These are phyloP conservation scores for Hemicrepidius hirtus DNA, from an alignment of 2,888 invertebrate genomes.

Conservation along the genomic window DNA sequence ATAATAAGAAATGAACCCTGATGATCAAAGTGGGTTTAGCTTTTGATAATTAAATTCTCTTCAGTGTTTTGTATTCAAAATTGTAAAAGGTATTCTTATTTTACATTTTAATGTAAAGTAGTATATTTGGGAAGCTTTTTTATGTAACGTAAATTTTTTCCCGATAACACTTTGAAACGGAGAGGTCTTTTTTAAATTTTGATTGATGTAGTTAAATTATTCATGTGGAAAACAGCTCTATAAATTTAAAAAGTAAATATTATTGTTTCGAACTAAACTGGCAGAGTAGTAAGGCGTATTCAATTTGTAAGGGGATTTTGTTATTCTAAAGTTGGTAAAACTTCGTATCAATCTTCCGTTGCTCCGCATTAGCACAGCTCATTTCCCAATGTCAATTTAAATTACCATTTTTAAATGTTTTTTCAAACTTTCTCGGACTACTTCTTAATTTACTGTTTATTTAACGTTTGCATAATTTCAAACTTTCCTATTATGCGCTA, in stretches of 20 bases:
- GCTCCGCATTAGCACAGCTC: slow-evolving; percentile 60
- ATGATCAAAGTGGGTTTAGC: too few relatives aligned
- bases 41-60: too few relatives aligned
- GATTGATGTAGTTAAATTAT: slow-evolving; percentile 40
- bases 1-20: too few relatives aligned
- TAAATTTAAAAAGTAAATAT: slow-evolving; percentile 52
- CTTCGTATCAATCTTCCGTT: slow-evolving; percentile 59
- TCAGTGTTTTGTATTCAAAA: too few relatives aligned
- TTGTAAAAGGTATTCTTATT: too few relatives aligned
- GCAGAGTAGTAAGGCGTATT: slow-evolving; percentile 50
- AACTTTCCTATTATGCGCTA: slow-evolving; percentile 53
- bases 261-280: slow-evolving; percentile 56
- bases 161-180: neutral
- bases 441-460: slow-evolving; percentile 62
- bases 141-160: neutral
- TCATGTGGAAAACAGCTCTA: slow-evolving; percentile 37
- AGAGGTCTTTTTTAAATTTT: slow-evolving; percentile 9
- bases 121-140: too few relatives aligned
- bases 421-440: slow-evolving; percentile 60
- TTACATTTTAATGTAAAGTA: too few relatives aligned
- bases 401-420: slow-evolving; percentile 66
- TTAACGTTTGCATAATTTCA: slow-evolving; percentile 55
- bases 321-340: slow-evolving; percentile 52
- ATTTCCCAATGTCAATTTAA: slow-evolving; percentile 65
- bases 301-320: slow-evolving; percentile 51